Percentiles rank a stretch among this genome's conserved stretches.
Evolutionary conservation across 2,888 invertebrate genomes (phyloP).

Genomic region (Luffia ferchaultella): DNA sequence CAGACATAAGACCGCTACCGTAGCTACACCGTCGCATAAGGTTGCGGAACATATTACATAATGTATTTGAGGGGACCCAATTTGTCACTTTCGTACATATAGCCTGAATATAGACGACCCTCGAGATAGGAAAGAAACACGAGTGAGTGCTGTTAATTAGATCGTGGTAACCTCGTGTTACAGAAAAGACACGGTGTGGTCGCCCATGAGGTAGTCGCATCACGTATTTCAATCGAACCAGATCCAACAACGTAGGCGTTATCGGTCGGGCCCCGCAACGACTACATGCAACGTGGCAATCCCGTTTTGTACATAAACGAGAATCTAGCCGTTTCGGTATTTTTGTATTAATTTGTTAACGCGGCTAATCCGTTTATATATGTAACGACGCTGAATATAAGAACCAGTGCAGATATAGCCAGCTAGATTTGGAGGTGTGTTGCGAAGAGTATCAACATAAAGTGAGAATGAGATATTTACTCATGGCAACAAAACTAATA

Average conservation of each 20-base stretch:
- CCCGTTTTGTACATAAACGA: too few relatives aligned
- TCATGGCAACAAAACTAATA: too few relatives aligned
- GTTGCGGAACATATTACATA: background rate
- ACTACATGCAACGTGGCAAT: slow-evolving; percentile 1
- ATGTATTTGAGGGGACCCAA: background rate
- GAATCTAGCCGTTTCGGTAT: background rate
- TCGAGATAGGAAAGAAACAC: too few relatives aligned
- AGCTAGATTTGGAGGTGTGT: too few relatives aligned
- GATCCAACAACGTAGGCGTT: slow-evolving; percentile 28
- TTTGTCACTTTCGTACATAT: background rate
- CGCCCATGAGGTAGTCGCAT: slow-evolving; percentile 28
- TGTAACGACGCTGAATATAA: too few relatives aligned
- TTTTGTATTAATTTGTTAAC: background rate
- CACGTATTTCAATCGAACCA: slow-evolving; percentile 54
- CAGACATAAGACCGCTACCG: too few relatives aligned
- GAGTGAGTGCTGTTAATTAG: slow-evolving; percentile 2
- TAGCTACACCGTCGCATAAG: too few relatives aligned
- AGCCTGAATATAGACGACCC: too few relatives aligned
- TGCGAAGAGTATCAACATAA: too few relatives aligned
- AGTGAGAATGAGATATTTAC: too few relatives aligned
- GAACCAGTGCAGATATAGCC: too few relatives aligned
- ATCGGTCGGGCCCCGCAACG: slow-evolving; percentile 15
- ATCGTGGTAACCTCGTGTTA: slow-evolving; percentile 12
- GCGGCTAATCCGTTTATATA: background rate
- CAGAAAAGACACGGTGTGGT: slow-evolving; percentile 8